Conservation (phyloP, 1,140 invertebrate species). For the Achatina immaculata region DNA sequence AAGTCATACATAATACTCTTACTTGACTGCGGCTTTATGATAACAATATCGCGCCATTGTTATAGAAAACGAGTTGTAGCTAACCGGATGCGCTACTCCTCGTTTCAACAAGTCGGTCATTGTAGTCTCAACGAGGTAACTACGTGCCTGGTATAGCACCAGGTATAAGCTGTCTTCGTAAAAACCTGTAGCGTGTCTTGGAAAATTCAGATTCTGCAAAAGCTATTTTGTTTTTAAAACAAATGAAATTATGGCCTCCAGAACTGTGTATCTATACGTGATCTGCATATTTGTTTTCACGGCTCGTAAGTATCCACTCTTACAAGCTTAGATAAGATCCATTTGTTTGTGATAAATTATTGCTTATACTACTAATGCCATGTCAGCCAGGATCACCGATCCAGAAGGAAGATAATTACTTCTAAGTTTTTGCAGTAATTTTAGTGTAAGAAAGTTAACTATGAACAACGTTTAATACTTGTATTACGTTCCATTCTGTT, state of each 20-base stretch:
- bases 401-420: no score
- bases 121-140: background rate
- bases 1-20: background rate
- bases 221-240: background rate
- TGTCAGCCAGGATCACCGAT: no score
- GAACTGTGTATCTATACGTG: background rate
- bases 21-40: background rate
- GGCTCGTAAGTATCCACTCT: background rate
- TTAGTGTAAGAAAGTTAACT: no score
- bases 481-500: no score
- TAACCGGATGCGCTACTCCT: background rate
- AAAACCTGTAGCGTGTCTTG: background rate
- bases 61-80: background rate
- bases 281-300: background rate
- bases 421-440: no score
- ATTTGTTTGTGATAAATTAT: no score
- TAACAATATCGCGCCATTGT: conserved; percentile 11
- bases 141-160: no score
- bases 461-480: no score
- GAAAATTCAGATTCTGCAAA: background rate
- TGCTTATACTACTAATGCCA: no score
- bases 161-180: background rate
- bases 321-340: no score
- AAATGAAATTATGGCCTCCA: background rate
- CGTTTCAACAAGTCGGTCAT: background rate